Conservation (phyloP, 2,797 vertebrate genomes). For the Allobates femoralis region DNA sequence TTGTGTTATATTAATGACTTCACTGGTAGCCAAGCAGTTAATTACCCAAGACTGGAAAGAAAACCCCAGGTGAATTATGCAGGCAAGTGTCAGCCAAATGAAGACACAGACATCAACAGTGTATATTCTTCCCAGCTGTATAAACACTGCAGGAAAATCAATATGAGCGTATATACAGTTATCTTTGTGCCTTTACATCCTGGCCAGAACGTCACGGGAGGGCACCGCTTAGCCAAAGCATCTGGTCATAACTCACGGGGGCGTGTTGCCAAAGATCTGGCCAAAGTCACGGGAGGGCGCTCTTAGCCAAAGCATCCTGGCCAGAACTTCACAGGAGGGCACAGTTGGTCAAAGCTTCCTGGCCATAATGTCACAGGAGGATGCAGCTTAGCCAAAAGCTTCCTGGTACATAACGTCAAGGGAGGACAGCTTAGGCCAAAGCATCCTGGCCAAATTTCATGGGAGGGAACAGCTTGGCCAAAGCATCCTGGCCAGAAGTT, state of each 20-base stretch:
- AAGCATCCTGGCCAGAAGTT: too few species aligned
- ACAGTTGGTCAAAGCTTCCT: too few species aligned
- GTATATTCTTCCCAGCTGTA: slow-evolving; percentile 59
- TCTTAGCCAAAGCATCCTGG: too few species aligned
- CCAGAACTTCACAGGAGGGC: too few species aligned
- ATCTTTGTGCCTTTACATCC: slow-evolving; percentile 18
- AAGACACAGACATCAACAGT: slow-evolving; percentile 58
- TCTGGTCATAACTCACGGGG: too few species aligned
- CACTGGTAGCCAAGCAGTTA: slow-evolving; percentile 43
- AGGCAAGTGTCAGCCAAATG: slow-evolving; percentile 52
- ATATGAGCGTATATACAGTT: slow-evolving; percentile 67
- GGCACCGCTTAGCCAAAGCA: too few species aligned
- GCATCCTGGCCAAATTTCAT: too few species aligned
- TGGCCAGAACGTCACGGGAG: not conserved
- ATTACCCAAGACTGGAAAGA: slow-evolving; percentile 44
- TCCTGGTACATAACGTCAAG: too few species aligned
- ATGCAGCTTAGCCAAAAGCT: too few species aligned
- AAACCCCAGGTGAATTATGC: slow-evolving; percentile 35
- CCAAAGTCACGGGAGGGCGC: too few species aligned
- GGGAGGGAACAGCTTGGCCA: not conserved
- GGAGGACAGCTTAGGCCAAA: not conserved
- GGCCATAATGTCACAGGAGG: too few species aligned
- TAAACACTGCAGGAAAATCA: slow-evolving; percentile 63
- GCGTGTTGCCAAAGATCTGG: too few species aligned
- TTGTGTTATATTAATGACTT: slow-evolving; percentile 8